A percentile compares a stretch with the other conserved stretches of the same genome.
Conservation (phyloP, 2,113 vertebrate genomes). For the Melanocharis versteri region DNA sequence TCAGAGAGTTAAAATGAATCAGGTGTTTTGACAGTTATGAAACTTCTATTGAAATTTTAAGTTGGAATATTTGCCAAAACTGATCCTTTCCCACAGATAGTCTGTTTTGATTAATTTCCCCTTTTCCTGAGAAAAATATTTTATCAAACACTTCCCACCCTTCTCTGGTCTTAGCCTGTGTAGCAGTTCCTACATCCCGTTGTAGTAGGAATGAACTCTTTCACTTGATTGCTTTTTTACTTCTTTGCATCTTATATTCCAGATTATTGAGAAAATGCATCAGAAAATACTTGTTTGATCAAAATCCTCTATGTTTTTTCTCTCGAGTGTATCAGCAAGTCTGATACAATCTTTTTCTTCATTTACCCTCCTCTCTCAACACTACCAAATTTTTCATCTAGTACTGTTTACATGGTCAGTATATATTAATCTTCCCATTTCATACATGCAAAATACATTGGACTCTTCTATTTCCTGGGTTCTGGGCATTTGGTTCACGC, state of each 20-base stretch:
- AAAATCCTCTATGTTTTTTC: not conserved
- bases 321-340: not conserved
- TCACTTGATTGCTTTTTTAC: not conserved
- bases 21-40: slow-evolving; percentile 50
- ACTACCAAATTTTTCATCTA: not conserved
- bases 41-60: slow-evolving; percentile 35
- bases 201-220: fast-evolving
- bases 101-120: slow-evolving; percentile 57
- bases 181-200: not conserved
- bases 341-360: not conserved
- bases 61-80: slow-evolving; percentile 19
- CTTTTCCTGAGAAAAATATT: slow-evolving; percentile 60
- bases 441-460: not conserved
- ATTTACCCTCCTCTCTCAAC: not conserved
- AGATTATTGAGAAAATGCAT: not conserved
- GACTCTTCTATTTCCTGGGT: not conserved
- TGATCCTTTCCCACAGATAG: slow-evolving; percentile 58
- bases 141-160: slow-evolving; percentile 50
- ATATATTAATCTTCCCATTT: not conserved
- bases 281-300: not conserved
- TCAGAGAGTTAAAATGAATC: slow-evolving; percentile 20
- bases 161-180: not conserved
- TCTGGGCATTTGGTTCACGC: not conserved
- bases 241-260: not conserved
- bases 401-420: not conserved